Evolutionary conservation across 2,113 vertebrate species (phyloP).

Genomic region (Muntiacus muntjak): DNA sequence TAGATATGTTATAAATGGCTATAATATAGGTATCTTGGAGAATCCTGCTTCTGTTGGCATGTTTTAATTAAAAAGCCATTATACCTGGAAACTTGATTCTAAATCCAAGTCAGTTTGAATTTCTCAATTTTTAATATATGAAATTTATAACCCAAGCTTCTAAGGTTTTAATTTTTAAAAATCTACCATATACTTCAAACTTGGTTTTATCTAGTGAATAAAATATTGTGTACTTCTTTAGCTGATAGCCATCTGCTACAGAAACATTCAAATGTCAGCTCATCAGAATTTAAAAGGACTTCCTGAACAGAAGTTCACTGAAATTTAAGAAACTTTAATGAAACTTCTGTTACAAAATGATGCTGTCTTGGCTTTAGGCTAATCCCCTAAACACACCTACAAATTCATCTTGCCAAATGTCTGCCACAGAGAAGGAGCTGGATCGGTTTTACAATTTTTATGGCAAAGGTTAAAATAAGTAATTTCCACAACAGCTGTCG

Average conservation of each 20-base stretch:
- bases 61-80: not conserved
- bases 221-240: constrained; percentile 66
- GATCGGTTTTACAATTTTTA: constrained; percentile 70
- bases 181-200: constrained; percentile 45
- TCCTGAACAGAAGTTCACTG: constrained; percentile 70
- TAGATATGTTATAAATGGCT: not conserved
- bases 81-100: not conserved
- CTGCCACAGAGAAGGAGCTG: constrained; percentile 47
- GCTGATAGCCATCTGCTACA: constrained; percentile 72
- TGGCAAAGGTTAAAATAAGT: constrained; percentile 76
- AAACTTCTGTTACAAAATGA: constrained; percentile 71
- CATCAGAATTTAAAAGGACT: constrained; percentile 72
- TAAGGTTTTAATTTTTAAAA: constrained; percentile 40
- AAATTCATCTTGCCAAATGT: constrained; percentile 64
- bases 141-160: not conserved
- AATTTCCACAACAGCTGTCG: constrained; percentile 74
- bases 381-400: constrained; percentile 69
- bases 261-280: constrained; percentile 73
- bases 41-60: not conserved
- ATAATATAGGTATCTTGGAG: not conserved
- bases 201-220: constrained; percentile 55
- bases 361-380: constrained; percentile 66
- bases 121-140: not conserved
- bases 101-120: not conserved
- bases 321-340: constrained; percentile 72